Conservation (phyloP, 2,797 vertebrate species). For the Chaunax sp. region DNA sequence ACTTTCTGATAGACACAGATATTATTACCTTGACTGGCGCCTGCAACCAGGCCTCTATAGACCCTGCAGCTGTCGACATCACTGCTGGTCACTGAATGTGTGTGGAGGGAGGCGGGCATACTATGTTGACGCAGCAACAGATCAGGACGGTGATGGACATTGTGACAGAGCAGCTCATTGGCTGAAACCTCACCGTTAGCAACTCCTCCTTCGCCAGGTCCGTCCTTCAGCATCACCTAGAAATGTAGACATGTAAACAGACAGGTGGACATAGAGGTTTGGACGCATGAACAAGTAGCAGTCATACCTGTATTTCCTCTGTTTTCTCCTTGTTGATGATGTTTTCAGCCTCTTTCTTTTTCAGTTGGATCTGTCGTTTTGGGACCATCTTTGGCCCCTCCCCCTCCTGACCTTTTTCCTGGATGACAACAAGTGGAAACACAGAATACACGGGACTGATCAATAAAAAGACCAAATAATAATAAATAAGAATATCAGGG, state of each 20-base stretch:
- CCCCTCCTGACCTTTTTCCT: conserved; percentile 68
- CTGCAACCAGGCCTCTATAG: conserved; percentile 37
- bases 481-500: not conserved
- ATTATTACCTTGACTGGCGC: conserved; percentile 44
- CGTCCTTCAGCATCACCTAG: conserved; percentile 21
- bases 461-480: not conserved
- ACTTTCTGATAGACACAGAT: not conserved
- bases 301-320: conserved; percentile 37
- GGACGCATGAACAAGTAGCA: not conserved
- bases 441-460: not conserved
- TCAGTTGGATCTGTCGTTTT: conserved; percentile 91
- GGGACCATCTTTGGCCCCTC: conserved; percentile 86
- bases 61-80: conserved; percentile 21
- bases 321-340: not conserved
- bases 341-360: conserved; percentile 72
- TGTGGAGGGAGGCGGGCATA: conserved; percentile 70
- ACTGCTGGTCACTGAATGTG: not conserved
- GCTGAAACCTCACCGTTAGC: conserved; percentile 47
- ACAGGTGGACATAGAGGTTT: not conserved
- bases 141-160: conserved; percentile 60
- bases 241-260: conserved; percentile 1
- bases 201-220: not conserved
- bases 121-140: conserved; percentile 81
- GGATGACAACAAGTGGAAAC: not conserved
- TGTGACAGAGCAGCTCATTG: conserved; percentile 12